Percentiles rank a stretch among this genome's conserved stretches.
phyloP scores from a whole-genome alignment of 2,888 invertebrate species.

The Ypsolopha scabrella region DNA sequence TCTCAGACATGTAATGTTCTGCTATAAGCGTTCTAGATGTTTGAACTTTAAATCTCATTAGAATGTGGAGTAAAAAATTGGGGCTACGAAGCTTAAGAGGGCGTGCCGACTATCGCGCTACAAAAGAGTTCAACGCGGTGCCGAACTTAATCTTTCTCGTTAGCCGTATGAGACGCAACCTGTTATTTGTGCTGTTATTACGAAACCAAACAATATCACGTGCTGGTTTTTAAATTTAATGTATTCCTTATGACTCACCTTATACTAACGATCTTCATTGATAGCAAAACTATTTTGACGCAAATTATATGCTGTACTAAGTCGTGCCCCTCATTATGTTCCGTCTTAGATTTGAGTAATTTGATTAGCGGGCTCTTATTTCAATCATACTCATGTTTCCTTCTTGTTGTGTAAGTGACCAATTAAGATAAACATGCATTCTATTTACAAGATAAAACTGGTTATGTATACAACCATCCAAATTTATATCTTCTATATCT shows the following conservation, averaged over 20 bases:
- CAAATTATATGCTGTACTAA: slow-evolving; percentile 55
- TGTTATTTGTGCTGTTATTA: slow-evolving; percentile 55
- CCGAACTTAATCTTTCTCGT: slow-evolving; percentile 33
- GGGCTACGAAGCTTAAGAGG: slow-evolving; percentile 11
- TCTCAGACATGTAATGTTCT: slow-evolving; percentile 55
- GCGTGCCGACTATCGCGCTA: slow-evolving; percentile 24
- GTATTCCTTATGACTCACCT: slow-evolving; percentile 34
- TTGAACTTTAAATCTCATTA: slow-evolving; percentile 42
- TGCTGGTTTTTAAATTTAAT: slow-evolving; percentile 28
- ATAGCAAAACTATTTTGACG: slow-evolving; percentile 59
- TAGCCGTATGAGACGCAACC: slow-evolving; percentile 44
- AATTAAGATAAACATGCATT: neutral
- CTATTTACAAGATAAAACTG: neutral
- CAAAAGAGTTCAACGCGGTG: slow-evolving; percentile 61
- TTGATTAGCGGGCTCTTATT: slow-evolving; percentile 60
- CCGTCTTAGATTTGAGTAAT: slow-evolving; percentile 31
- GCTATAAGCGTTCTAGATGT: slow-evolving; percentile 36
- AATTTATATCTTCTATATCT: no score
- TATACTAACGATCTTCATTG: slow-evolving; percentile 48
- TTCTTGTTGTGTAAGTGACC: neutral
- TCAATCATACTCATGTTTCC: slow-evolving; percentile 45
- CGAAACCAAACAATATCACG: slow-evolving; percentile 60
- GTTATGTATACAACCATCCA: no score
- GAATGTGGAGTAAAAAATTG: slow-evolving; percentile 19
- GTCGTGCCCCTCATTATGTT: neutral